Percentiles rank a stretch among this genome's conserved stretches.
Conservation (phyloP, 2,113 vertebrate species). For the Callocephalon fimbriatum region DNA sequence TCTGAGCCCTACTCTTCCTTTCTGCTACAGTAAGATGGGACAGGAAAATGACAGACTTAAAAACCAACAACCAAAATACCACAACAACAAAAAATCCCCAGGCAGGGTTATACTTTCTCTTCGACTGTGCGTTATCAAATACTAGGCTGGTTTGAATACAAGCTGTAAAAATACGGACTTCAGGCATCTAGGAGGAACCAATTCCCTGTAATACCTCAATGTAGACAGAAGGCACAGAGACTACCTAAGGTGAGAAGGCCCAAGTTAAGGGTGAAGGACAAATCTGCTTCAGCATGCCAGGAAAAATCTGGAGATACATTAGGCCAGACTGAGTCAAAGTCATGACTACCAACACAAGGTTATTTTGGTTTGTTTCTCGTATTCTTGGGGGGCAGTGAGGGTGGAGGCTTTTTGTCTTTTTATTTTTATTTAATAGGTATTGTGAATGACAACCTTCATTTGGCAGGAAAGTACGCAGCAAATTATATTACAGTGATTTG, state of each 20-base stretch:
- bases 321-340: neutral
- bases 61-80: neutral
- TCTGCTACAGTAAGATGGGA: neutral
- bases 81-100: neutral
- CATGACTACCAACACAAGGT: neutral
- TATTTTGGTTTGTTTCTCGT: neutral
- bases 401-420: neutral
- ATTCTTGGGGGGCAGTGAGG: neutral
- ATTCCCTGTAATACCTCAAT: rapidly evolving
- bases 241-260: neutral
- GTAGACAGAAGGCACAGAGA: neutral
- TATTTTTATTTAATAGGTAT: neutral
- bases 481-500: neutral
- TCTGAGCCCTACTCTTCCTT: neutral
- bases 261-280: neutral
- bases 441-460: neutral
- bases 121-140: neutral
- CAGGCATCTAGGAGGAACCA: neutral
- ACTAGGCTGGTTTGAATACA: neutral
- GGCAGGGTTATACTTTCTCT: neutral
- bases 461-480: rapidly evolving
- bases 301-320: neutral
- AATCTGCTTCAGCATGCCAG: neutral
- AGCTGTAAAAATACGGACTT: neutral
- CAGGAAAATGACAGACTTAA: neutral